Evolutionary conservation across 2,888 invertebrate genomes (phyloP), one percentile per base, ranked within the genome.

Genomic region (Atethmia centrago): DNA sequence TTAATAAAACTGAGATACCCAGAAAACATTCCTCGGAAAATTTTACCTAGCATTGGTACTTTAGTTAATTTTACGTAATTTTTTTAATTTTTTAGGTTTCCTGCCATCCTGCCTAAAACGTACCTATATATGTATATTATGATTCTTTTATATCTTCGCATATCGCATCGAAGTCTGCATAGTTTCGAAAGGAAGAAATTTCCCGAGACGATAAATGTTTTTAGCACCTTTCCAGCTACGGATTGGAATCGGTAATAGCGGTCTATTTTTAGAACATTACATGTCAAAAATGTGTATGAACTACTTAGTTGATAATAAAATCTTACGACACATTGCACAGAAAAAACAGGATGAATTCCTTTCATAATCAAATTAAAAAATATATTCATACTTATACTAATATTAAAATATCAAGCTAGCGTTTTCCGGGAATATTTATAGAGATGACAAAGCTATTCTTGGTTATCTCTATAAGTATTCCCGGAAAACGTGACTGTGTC

Each of bases 401-500:
- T 51, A 40, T 53, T n/a, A 42, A 56, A 69, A 70, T 45, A 40
- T 40, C 40, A 40, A 40, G 36, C 9, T n/a, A n/a, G n/a, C n/a
- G n/a, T n/a, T n/a, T n/a, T n/a, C n/a, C n/a, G n/a, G n/a, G n/a
- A n/a, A n/a, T n/a, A n/a, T n/a, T 40, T 40, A 40, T 9, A 36
- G 8, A 7, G 0, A 40, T n/a, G n/a, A n/a, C n/a, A n/a, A n/a
- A n/a, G n/a, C n/a, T n/a, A n/a, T n/a, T 9, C 40, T 40, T 40
- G 40, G 40, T 40, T 9, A 40, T 9, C 40, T 9, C 8, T 9
- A 40, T 80, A 51, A 31, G 42, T 66, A 49, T 55, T 31, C 21
- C 36, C 51, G 28, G 21, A 49, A 79, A 71, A 51, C 31, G 51
- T 42, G 47, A 66, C 59, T 58, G 40, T 49, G 45, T 51, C 58